These are phyloP conservation scores for Syrmaticus mikado DNA, from an alignment of 2,113 vertebrate species.

Conservation along the genomic window DNA sequence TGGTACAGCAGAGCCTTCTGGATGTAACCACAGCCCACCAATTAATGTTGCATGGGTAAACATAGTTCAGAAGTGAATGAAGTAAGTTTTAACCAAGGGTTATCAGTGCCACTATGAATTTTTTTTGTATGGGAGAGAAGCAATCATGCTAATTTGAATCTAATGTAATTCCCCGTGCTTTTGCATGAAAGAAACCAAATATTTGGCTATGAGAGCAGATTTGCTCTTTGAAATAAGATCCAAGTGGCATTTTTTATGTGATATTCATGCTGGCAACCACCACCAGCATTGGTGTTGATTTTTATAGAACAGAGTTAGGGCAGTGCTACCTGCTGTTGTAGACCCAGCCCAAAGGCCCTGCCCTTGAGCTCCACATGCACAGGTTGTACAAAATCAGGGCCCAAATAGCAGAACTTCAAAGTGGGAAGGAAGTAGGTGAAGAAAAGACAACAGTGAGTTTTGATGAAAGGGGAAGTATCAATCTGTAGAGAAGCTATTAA, in stretches of 20 bases:
- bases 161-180: not conserved
- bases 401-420: not conserved
- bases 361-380: not conserved
- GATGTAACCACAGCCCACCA: not conserved
- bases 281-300: not conserved
- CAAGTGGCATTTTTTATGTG: not conserved
- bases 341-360: not conserved
- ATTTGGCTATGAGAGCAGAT: not conserved
- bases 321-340: not conserved
- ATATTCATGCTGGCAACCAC: not conserved
- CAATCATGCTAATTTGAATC: not conserved
- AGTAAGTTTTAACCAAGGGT: not conserved
- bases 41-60: not conserved
- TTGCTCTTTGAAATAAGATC: not conserved
- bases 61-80: not conserved
- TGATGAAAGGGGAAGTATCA: slow-evolving; percentile 42
- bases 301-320: not conserved
- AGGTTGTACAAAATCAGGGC: not conserved
- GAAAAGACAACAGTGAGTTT: not conserved
- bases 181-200: not conserved
- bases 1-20: not conserved
- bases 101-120: not conserved
- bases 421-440: slow-evolving; percentile 42
- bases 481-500: not conserved
- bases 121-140: slow-evolving; percentile 3